Conservation (phyloP, 2,797 vertebrate genomes). For the Triplophysa bombifrons region DNA sequence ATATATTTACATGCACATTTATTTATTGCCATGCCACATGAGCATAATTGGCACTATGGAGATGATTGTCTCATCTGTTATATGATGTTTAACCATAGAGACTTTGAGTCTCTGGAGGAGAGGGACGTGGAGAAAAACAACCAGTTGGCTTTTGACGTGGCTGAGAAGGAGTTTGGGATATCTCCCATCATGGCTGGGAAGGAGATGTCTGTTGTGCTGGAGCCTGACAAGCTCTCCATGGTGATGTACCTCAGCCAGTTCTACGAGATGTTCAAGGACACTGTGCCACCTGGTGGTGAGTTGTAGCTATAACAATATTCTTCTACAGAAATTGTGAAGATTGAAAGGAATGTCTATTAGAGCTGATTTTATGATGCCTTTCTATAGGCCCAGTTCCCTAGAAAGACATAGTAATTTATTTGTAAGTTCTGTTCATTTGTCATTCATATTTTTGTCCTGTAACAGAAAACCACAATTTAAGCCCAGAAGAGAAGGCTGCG, state of each 20-base stretch:
- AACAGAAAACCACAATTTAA: constrained; percentile 87
- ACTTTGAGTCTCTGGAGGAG: constrained; percentile 93
- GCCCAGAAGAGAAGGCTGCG: constrained; percentile 90
- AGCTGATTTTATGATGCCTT: background rate
- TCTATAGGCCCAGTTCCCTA: background rate
- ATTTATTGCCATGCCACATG: too few relatives aligned
- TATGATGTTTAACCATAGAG: constrained; percentile 71
- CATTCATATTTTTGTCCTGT: constrained; percentile 16
- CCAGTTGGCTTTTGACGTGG: constrained; percentile 92
- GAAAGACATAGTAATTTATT: background rate
- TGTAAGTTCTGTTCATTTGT: background rate
- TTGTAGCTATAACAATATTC: background rate
- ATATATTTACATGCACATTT: background rate
- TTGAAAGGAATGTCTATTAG: background rate
- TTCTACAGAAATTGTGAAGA: background rate
- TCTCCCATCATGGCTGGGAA: constrained; percentile 98
- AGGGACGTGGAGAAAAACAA: constrained; percentile 91
- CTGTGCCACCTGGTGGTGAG: constrained; percentile 90
- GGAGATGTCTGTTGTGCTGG: constrained; percentile 94
- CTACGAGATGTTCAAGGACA: constrained; percentile 99
- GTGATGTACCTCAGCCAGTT: constrained; percentile 99
- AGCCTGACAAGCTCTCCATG: constrained; percentile 97
- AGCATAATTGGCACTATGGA: background rate
- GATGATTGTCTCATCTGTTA: background rate
- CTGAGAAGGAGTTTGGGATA: constrained; percentile 95